Evolutionary conservation across 2,113 vertebrate genomes (phyloP).

Genomic region (Himantopus leucocephalus): DNA sequence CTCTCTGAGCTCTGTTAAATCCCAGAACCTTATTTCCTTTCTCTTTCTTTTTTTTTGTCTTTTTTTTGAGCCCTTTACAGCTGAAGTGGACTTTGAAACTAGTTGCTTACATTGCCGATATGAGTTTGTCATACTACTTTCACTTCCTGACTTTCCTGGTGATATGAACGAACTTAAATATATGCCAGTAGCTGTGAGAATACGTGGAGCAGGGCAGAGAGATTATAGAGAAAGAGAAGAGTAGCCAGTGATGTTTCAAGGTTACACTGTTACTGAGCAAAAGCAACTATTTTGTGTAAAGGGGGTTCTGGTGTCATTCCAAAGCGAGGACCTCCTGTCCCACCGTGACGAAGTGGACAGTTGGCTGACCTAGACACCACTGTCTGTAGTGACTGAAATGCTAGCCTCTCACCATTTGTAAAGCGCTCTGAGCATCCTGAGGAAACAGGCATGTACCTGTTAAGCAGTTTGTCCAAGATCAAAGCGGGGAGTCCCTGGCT

Average conservation of each 20-base stretch:
- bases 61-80: not conserved
- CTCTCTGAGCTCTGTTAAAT: not conserved
- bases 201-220: not conserved
- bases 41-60: rapidly evolving
- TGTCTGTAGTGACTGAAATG: not conserved
- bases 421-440: not conserved
- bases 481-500: not conserved
- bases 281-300: not conserved
- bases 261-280: not conserved
- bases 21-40: not conserved
- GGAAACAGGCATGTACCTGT: not conserved
- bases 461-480: not conserved
- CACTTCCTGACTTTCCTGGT: not conserved
- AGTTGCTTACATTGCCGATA: not conserved
- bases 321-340: not conserved
- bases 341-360: not conserved
- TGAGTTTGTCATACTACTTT: not conserved
- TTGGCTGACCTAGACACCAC: not conserved
- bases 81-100: slow-evolving; percentile 38
- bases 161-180: not conserved
- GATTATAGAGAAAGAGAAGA: not conserved
- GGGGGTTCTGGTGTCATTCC: not conserved
- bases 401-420: not conserved
- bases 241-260: not conserved
- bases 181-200: not conserved